Conservation (phyloP, 2,888 invertebrate genomes). For the Noctua comes region DNA sequence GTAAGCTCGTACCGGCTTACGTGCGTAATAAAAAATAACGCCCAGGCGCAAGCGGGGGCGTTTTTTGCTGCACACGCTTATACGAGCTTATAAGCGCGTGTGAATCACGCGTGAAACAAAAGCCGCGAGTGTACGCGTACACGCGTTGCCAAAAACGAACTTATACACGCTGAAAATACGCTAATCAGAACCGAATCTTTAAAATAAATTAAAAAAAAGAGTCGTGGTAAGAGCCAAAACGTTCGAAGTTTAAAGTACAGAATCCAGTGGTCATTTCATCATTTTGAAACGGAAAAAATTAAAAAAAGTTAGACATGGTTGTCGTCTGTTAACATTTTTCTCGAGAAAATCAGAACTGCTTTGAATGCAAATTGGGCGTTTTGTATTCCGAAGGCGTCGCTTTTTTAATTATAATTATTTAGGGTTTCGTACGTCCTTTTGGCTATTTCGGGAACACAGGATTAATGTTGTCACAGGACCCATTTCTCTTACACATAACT, state of each 20-base stretch:
- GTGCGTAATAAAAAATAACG: background rate
- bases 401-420: conserved; percentile 57
- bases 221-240: conserved; percentile 4
- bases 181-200: background rate
- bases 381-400: conserved; percentile 30
- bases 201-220: conserved; percentile 6
- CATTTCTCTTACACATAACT: conserved; percentile 15
- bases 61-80: background rate
- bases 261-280: conserved; percentile 19
- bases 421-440: conserved; percentile 11
- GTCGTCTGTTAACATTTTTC: conserved; percentile 43
- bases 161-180: background rate
- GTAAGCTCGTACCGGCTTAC: background rate
- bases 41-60: accelerated
- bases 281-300: conserved; percentile 40
- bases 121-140: background rate
- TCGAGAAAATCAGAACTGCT: conserved; percentile 44
- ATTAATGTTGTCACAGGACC: conserved; percentile 6
- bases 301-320: conserved; percentile 47
- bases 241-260: conserved; percentile 26
- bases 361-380: conserved; percentile 56
- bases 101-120: background rate
- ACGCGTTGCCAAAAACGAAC: background rate
- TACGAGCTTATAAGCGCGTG: background rate
- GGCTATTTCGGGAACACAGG: conserved; percentile 19